Base-by-base conservation (phyloP, 2,888 invertebrate genomes). In the Napeogenes inachia region DNA sequence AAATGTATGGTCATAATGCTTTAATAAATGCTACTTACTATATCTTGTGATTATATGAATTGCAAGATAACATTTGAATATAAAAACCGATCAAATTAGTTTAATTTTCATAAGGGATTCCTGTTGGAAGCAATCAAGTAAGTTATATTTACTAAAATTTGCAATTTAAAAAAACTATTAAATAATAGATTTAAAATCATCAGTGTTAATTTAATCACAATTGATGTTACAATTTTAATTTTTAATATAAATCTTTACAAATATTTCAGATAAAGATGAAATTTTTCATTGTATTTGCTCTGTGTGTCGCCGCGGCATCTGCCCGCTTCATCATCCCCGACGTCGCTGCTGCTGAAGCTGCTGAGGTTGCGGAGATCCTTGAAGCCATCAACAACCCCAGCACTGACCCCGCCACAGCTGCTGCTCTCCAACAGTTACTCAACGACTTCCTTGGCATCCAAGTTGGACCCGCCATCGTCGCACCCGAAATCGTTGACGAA, bases 371-470 rank as follows among this genome's bases (percentile, higher is more conserved):
- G 32, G 69, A 73, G 67, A 79, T 82, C 72, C 69, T 82, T 60
- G 78, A 73, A 58, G 82, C 84, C 70, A 83, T 83, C 57, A 69
- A 76, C 69, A 73, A 73, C 67, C 76, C 77, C 54, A 76, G 70
- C 74, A 75, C 75, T 8, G 69, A 76, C 70, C 73, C 75, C 46
- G 71, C 74, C 4, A 75, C 75, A 59, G 76, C 76, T 61, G 73
- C 71, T 12, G 69, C 68, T 5, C 72, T 76, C 8, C 69, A 77
- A 57, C 65, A 71, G 35, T 69, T 73, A 70, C 73, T 73, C 32
- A 61, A 63, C 1, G 67, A 71, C 30, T 12, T 71, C 57, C 72
- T 73, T 50, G 73, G 70, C 2, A 35, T 68, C 13, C 10, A 45
- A 57, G 55, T 60, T 53, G 55, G 62, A 5, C 66, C 71, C 35